These are phyloP conservation scores for Panurus biarmicus DNA, from an alignment of 2,113 vertebrate genomes.

Conservation along the genomic window DNA sequence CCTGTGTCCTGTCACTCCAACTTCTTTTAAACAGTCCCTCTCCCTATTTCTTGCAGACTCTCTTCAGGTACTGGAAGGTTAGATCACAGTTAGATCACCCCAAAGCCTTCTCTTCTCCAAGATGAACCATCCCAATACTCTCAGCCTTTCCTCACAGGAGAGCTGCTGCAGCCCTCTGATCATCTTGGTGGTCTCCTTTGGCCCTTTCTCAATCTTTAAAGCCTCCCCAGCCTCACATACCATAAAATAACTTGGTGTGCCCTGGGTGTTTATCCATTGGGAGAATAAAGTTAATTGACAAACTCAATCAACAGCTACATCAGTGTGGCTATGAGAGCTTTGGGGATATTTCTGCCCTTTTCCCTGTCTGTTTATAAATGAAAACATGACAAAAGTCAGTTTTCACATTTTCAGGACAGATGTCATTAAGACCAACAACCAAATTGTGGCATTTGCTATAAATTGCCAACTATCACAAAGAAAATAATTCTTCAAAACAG, in stretches of 20 bases:
- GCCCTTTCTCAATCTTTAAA: background rate
- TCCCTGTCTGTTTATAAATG: background rate
- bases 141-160: background rate
- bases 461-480: background rate
- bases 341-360: background rate
- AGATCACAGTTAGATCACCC: background rate
- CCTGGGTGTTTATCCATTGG: background rate
- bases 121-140: background rate
- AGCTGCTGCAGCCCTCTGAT: background rate
- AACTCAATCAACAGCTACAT: background rate
- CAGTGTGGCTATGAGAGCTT: background rate
- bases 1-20: background rate
- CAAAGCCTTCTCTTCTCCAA: background rate
- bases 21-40: background rate
- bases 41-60: background rate
- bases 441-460: background rate
- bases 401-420: background rate
- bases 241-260: background rate
- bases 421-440: background rate
- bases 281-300: background rate
- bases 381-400: background rate
- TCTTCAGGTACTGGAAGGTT: background rate
- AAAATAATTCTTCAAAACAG: background rate
- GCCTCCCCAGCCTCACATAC: background rate
- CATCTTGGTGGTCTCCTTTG: background rate